These are phyloP conservation scores for Chaunax sp. DNA, from an alignment of 2,797 vertebrate species.

Conservation along the genomic window DNA sequence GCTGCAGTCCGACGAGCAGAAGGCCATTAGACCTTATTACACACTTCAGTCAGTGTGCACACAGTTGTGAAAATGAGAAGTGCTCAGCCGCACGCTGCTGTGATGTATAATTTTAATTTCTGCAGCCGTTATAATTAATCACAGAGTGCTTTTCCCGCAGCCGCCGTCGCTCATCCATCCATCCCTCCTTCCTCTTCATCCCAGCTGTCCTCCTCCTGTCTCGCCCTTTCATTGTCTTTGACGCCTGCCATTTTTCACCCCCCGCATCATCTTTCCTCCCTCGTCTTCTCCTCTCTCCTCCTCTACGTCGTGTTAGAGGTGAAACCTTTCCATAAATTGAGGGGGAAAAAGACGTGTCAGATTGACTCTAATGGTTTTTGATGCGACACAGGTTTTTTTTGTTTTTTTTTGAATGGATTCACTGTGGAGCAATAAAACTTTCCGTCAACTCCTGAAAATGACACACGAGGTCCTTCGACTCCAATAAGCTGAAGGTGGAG, in stretches of 20 bases:
- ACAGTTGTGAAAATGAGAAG: constrained; percentile 63
- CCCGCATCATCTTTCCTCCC: background rate
- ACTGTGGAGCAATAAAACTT: constrained; percentile 11
- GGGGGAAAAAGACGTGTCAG: constrained; percentile 12
- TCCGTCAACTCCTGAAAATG: constrained; percentile 8
- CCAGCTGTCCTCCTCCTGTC: constrained; percentile 44
- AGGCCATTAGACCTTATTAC: constrained; percentile 65
- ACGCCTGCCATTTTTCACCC: constrained; percentile 38
- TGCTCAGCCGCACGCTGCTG: constrained; percentile 36
- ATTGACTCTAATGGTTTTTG: constrained; percentile 40
- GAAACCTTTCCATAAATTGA: constrained; percentile 35
- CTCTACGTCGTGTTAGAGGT: constrained; percentile 15
- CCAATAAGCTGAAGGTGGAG: background rate
- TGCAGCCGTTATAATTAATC: constrained; percentile 69
- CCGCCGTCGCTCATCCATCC: constrained; percentile 32
- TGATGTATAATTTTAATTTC: constrained; percentile 73
- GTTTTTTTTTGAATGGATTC: too few relatives aligned
- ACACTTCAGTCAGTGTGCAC: constrained; percentile 67
- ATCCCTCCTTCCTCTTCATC: constrained; percentile 19
- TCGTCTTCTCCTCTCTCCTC: background rate
- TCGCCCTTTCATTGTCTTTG: constrained; percentile 31
- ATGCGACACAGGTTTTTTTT: constrained; percentile 1
- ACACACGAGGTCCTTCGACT: background rate
- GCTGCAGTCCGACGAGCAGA: constrained; percentile 52
- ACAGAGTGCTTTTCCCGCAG: constrained; percentile 41